Percentiles rank a stretch among this genome's conserved stretches.
phyloP scores from a whole-genome alignment of 1,140 invertebrate genomes.

The Colletes latitarsis region DNA sequence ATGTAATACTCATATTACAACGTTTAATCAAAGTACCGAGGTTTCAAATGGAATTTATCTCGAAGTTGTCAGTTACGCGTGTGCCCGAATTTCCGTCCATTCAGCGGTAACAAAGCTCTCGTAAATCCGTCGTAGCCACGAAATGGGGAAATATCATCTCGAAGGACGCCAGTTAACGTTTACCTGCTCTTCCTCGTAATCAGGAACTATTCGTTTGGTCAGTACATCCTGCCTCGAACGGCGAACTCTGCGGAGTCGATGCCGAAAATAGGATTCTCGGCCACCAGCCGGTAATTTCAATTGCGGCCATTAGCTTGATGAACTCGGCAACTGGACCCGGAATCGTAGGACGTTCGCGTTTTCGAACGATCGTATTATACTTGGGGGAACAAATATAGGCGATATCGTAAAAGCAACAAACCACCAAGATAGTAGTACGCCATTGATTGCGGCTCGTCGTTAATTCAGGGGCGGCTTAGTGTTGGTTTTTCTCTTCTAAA shows the following conservation, averaged over 20 bases:
- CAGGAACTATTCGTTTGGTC: conserved; percentile 8
- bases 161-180: neutral
- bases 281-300: conserved; percentile 8
- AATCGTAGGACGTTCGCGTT: conserved; percentile 23
- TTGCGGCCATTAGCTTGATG: conserved; percentile 52
- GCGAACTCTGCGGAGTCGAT: neutral
- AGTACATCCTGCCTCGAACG: neutral
- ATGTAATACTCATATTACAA: too few relatives aligned
- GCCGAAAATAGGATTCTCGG: conserved; percentile 46
- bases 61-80: too few relatives aligned
- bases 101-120: neutral
- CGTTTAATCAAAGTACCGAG: too few relatives aligned
- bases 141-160: neutral
- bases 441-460: too few relatives aligned
- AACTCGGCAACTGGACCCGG: conserved; percentile 14
- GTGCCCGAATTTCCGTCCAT: neutral
- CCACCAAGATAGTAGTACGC: too few relatives aligned
- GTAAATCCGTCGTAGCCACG: neutral
- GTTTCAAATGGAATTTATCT: too few relatives aligned
- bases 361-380: conserved; percentile 27
- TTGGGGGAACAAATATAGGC: neutral
- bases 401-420: too few relatives aligned
- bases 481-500: too few relatives aligned
- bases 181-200: conserved; percentile 11
- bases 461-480: too few relatives aligned